Conservation (phyloP, 2,113 vertebrate species). For the Leptosomus discolor region DNA sequence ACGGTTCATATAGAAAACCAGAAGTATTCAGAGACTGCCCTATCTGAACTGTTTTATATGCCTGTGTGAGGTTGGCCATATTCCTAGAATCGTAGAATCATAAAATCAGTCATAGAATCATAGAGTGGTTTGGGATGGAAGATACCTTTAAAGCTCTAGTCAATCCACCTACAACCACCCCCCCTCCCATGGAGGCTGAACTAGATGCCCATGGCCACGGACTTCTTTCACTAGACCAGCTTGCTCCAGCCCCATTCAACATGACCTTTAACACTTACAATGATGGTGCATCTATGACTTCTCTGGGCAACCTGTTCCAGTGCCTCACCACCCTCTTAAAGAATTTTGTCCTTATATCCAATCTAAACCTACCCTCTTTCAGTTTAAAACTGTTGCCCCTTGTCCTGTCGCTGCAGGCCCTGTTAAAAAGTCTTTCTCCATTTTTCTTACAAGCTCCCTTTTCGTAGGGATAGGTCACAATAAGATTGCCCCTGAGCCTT, state of each 20-base stretch:
- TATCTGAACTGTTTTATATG: not conserved
- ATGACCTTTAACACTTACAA: not conserved
- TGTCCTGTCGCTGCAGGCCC: not conserved
- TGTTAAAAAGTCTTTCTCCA: not conserved
- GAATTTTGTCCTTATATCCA: not conserved
- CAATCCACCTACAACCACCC: fast-evolving
- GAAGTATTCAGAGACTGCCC: not conserved
- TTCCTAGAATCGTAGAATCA: not conserved
- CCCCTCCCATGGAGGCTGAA: fast-evolving
- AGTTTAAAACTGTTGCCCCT: not conserved
- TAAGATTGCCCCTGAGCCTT: not conserved
- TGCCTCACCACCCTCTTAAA: not conserved
- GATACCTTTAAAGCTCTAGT: not conserved
- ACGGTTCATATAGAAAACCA: not conserved
- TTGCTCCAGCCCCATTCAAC: not conserved
- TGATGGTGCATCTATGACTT: fast-evolving
- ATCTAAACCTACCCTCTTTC: not conserved
- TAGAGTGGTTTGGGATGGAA: not conserved
- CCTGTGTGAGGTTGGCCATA: not conserved
- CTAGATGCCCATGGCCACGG: too few species aligned
- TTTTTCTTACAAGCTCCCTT: not conserved
- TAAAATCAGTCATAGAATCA: fast-evolving
- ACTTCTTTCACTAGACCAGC: not conserved
- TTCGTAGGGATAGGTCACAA: too few species aligned
- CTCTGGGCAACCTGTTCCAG: not conserved